Evolutionary conservation across 1,140 invertebrate genomes (phyloP).

Genomic region (Lerema accius): DNA sequence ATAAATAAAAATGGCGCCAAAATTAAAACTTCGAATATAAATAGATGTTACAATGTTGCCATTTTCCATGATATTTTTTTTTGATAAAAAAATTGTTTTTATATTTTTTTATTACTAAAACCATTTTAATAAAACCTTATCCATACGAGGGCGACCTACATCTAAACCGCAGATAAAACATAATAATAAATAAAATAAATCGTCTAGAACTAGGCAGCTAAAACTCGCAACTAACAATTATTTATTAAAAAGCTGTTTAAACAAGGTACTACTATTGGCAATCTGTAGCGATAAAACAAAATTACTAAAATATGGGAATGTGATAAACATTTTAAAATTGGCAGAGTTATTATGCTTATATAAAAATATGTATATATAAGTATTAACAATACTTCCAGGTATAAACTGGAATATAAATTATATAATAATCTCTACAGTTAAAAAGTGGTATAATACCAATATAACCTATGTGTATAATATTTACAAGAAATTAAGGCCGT

Average conservation of each 20-base stretch:
- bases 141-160: slow-evolving; percentile 20
- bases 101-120: too few relatives aligned
- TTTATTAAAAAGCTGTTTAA: slow-evolving; percentile 21
- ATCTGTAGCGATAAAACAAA: slow-evolving; percentile 17
- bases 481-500: slow-evolving; percentile 21
- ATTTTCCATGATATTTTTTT: background rate
- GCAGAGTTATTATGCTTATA: slow-evolving; percentile 38
- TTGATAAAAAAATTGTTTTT: too few relatives aligned
- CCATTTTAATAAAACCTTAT: background rate
- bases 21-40: background rate
- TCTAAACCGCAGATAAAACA: slow-evolving; percentile 26
- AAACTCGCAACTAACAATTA: slow-evolving; percentile 37
- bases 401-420: slow-evolving; percentile 24
- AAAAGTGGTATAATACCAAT: slow-evolving; percentile 34
- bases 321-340: slow-evolving; percentile 31
- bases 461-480: slow-evolving; percentile 39
- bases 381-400: slow-evolving; percentile 25
- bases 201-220: slow-evolving; percentile 24
- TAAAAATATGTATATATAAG: slow-evolving; percentile 39
- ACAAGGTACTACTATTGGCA: slow-evolving; percentile 22
- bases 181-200: slow-evolving; percentile 32
- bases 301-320: slow-evolving; percentile 24
- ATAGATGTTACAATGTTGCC: background rate
- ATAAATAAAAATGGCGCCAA: background rate
- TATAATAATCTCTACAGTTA: slow-evolving; percentile 20